Percentiles rank a stretch among this genome's conserved stretches.
These are phyloP conservation scores for Fistularia commersonii DNA, from an alignment of 2,797 vertebrate genomes.

Conservation along the genomic window DNA sequence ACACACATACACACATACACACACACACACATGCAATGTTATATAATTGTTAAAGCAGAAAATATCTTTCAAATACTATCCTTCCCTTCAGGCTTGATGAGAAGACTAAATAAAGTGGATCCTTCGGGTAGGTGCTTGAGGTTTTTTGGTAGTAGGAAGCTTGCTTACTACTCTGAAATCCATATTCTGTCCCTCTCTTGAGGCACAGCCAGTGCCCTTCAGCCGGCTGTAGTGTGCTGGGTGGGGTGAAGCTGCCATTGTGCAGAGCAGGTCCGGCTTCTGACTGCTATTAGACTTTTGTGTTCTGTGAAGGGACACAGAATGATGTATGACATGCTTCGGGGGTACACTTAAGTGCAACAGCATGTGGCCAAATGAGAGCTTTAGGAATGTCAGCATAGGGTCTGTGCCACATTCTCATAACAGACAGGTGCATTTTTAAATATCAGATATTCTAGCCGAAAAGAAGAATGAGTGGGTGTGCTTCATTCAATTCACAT, in stretches of 20 bases:
- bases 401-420: conserved; percentile 20
- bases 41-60: too few species aligned
- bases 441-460: conserved; percentile 24
- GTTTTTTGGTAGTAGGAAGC: too few species aligned
- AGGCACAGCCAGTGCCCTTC: conserved; percentile 13
- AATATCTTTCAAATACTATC: too few species aligned
- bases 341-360: conserved; percentile 42
- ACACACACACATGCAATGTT: too few species aligned
- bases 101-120: too few species aligned
- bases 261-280: conserved; percentile 16
- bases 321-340: conserved; percentile 61
- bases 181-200: conserved; percentile 6
- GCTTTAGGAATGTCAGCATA: conserved; percentile 5
- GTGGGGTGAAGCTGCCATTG: conserved; percentile 23
- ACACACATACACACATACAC: too few species aligned
- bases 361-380: conserved; percentile 13
- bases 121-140: too few species aligned
- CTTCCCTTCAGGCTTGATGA: too few species aligned
- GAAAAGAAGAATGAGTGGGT: conserved; percentile 1
- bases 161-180: too few species aligned
- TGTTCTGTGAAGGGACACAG: conserved; percentile 53
- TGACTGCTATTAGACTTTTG: conserved; percentile 49
- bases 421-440: conserved; percentile 15
- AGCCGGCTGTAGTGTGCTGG: conserved; percentile 8
- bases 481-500: background rate